Conservation (phyloP, 2,113 vertebrate genomes). For the Cervus canadensis region DNA sequence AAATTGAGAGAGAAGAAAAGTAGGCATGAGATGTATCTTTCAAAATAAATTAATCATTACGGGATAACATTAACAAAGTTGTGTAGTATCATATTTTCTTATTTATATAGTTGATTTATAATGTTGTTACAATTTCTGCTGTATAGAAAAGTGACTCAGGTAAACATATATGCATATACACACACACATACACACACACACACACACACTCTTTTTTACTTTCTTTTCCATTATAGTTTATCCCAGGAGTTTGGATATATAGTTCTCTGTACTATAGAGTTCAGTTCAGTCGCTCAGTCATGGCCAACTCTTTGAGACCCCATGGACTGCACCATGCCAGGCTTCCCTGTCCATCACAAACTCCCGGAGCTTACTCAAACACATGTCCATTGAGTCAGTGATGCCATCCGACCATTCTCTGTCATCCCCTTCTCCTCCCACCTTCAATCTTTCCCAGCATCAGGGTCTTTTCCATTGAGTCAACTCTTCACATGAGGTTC, state of each 20-base stretch:
- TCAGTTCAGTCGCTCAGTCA: neutral
- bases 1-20: neutral
- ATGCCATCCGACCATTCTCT: neutral
- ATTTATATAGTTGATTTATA: neutral
- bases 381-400: neutral
- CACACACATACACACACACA: neutral
- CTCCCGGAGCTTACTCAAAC: neutral
- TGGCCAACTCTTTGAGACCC: rapidly evolving
- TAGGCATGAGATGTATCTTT: neutral
- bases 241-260: neutral
- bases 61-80: neutral
- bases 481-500: neutral
- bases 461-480: neutral
- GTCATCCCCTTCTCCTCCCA: neutral
- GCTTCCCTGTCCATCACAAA: neutral
- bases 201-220: neutral
- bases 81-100: neutral
- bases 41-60: neutral
- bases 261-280: neutral
- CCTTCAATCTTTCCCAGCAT: neutral
- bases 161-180: neutral
- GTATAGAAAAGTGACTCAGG: neutral
- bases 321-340: neutral
- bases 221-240: neutral
- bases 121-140: neutral